These are phyloP conservation scores for Pseudomyrmex gracilis DNA, from an alignment of 1,140 invertebrate genomes.

Conservation along the genomic window DNA sequence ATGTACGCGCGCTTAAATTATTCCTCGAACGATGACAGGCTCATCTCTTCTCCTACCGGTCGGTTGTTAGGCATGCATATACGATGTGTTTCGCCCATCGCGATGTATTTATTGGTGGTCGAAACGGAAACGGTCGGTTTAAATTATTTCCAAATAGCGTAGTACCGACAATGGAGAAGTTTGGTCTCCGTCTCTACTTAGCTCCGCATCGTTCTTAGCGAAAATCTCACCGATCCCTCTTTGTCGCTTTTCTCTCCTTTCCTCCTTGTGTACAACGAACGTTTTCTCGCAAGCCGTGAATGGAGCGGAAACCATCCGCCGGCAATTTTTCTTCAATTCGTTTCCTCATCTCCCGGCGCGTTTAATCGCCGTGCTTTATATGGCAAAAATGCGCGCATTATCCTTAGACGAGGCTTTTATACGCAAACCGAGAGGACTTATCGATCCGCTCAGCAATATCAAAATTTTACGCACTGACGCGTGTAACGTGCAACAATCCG, in stretches of 20 bases:
- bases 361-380: slow-evolving; percentile 12
- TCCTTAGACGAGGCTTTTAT: background rate
- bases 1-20: slow-evolving; percentile 30
- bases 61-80: background rate
- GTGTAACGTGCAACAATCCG: slow-evolving; percentile 33
- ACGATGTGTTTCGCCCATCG: background rate
- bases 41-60: background rate
- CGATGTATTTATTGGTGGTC: slow-evolving; percentile 5
- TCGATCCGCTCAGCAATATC: slow-evolving; percentile 54
- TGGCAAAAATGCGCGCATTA: slow-evolving; percentile 10
- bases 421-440: slow-evolving; percentile 15
- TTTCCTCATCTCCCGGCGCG: background rate
- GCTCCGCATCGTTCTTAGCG: background rate
- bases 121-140: background rate
- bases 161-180: slow-evolving; percentile 1
- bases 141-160: slow-evolving; percentile 51
- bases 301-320: background rate
- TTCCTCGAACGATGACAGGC: slow-evolving; percentile 6
- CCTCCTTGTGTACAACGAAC: background rate
- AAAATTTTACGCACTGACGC: slow-evolving; percentile 48
- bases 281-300: background rate
- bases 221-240: slow-evolving; percentile 10
- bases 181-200: slow-evolving; percentile 33
- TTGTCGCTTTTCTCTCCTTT: background rate
- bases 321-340: slow-evolving; percentile 13